Conservation (phyloP, 1,140 invertebrate species). For the Halesus radiatus region DNA sequence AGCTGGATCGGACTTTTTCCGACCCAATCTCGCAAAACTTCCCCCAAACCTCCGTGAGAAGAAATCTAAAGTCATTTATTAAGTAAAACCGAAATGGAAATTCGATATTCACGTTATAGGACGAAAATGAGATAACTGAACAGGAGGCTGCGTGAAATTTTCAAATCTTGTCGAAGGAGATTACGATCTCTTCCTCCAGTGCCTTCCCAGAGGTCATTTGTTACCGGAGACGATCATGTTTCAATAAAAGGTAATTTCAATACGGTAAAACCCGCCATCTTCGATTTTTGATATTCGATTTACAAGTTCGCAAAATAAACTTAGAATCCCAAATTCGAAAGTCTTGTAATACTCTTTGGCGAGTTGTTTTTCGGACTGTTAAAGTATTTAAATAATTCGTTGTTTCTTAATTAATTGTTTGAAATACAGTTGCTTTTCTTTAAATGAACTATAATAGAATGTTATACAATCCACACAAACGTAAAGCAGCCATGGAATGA, state of each 20-base stretch:
- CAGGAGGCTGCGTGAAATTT: background rate
- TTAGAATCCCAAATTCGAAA: too few relatives aligned
- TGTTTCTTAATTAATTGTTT: too few relatives aligned
- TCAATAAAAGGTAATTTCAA: background rate
- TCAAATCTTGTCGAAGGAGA: background rate
- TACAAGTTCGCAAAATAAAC: too few relatives aligned
- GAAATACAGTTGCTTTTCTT: too few relatives aligned
- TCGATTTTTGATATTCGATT: background rate
- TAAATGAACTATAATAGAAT: too few relatives aligned
- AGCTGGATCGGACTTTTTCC: background rate
- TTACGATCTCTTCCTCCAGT: background rate
- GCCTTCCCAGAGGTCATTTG: background rate
- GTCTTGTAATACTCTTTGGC: too few relatives aligned
- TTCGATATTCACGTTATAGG: background rate
- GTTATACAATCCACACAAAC: too few relatives aligned
- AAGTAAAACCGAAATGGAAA: constrained; percentile 3
- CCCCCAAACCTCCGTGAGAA: background rate
- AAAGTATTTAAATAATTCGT: too few relatives aligned
- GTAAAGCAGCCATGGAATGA: too few relatives aligned
- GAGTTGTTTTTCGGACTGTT: too few relatives aligned
- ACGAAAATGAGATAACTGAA: background rate
- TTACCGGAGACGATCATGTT: background rate
- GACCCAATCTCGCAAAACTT: background rate
- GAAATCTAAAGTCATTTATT: constrained; percentile 10
- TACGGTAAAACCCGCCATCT: background rate